These are phyloP conservation scores for Lasaia peninsularis DNA, from an alignment of 1,140 invertebrate genomes.

Conservation along the genomic window DNA sequence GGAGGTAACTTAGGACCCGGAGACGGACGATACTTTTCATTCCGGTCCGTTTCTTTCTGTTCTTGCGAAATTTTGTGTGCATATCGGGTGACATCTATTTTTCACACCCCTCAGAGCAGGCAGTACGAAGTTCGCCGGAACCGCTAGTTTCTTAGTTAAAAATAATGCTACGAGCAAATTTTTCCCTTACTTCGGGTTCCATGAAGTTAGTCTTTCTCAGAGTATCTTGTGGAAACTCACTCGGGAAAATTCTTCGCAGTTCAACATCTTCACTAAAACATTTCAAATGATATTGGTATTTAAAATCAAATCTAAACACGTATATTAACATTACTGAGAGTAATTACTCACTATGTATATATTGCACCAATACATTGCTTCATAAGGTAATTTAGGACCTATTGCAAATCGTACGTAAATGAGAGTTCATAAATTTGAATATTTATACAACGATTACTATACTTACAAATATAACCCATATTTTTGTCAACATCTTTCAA, in stretches of 20 bases:
- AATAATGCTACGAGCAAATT: too few species aligned
- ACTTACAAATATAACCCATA: neutral
- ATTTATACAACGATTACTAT: neutral
- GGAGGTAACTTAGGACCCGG: too few species aligned
- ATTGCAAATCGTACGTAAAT: neutral
- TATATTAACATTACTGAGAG: neutral
- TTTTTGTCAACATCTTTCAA: neutral
- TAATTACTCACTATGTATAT: slow-evolving; percentile 58
- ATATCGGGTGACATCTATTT: too few species aligned
- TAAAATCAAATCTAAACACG: neutral
- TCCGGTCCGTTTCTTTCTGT: too few species aligned
- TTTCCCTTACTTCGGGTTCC: slow-evolving; percentile 49
- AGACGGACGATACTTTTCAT: too few species aligned
- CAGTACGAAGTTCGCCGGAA: too few species aligned
- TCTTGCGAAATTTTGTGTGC: too few species aligned
- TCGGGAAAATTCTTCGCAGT: slow-evolving; percentile 58
- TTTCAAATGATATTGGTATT: slow-evolving; percentile 13
- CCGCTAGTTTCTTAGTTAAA: too few species aligned
- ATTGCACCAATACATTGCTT: slow-evolving; percentile 34
- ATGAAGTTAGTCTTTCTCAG: slow-evolving; percentile 46
- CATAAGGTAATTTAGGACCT: slow-evolving; percentile 33
- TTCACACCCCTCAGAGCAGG: too few species aligned
- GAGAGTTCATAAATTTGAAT: neutral
- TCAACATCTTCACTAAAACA: slow-evolving; percentile 64
- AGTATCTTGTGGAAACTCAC: slow-evolving; percentile 61